Conservation (phyloP, 1,140 invertebrate species). For the Yoshiicerus persimilis region DNA sequence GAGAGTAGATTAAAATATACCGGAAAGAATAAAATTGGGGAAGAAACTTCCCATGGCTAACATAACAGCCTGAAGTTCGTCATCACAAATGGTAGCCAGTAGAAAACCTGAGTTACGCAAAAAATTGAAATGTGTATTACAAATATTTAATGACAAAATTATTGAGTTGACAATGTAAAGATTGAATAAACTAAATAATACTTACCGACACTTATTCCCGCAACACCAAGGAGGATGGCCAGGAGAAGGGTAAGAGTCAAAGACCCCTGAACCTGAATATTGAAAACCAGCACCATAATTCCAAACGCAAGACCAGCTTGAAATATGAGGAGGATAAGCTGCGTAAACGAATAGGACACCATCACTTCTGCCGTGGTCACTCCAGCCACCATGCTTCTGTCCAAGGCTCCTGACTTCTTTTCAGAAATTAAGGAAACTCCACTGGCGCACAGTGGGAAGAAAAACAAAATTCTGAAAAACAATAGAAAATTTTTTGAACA, state of each 20-base stretch:
- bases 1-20: neutral
- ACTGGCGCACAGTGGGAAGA: constrained; percentile 89
- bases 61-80: constrained; percentile 75
- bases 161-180: neutral
- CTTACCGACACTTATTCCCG: constrained; percentile 40
- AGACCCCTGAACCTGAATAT: constrained; percentile 36
- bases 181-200: too few relatives aligned
- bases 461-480: constrained; percentile 81
- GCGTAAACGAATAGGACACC: constrained; percentile 85
- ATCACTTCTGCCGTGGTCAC: constrained; percentile 85
- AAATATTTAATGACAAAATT: neutral
- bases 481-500: too few relatives aligned
- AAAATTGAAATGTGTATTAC: neutral
- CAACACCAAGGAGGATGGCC: constrained; percentile 26
- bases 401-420: constrained; percentile 81
- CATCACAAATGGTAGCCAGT: constrained; percentile 58
- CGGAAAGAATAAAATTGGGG: constrained; percentile 37
- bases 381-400: constrained; percentile 78
- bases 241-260: constrained; percentile 4
- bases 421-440: constrained; percentile 90
- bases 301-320: constrained; percentile 83
- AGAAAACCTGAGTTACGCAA: constrained; percentile 57
- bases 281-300: constrained; percentile 34
- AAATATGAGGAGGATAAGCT: constrained; percentile 90
- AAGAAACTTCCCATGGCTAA: constrained; percentile 56